A percentile compares a stretch with the other conserved stretches of the same genome.
These are phyloP conservation scores for Lophura swinhoii DNA, from an alignment of 2,797 vertebrate species.

Conservation along the genomic window DNA sequence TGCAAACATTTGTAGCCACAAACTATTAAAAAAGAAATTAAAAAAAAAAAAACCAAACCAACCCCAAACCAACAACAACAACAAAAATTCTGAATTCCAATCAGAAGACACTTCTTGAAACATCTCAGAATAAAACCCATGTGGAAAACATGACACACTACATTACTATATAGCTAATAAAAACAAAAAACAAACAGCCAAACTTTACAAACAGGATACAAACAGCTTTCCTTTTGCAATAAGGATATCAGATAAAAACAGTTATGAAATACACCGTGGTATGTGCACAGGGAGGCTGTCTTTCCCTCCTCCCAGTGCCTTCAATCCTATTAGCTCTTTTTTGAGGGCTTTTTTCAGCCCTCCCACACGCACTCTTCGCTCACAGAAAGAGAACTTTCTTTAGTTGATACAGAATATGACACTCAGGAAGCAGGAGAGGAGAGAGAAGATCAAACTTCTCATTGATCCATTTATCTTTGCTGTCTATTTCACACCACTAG, in stretches of 20 bases:
- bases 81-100: slow-evolving; percentile 22
- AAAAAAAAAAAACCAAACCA: neutral
- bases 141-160: slow-evolving; percentile 7
- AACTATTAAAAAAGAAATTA: neutral
- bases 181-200: neutral
- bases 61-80: neutral
- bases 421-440: neutral
- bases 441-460: neutral
- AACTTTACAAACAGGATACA: slow-evolving; percentile 59
- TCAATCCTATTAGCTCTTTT: neutral
- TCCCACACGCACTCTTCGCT: neutral
- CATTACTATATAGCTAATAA: slow-evolving; percentile 9
- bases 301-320: neutral
- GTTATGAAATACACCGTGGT: neutral
- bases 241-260: slow-evolving; percentile 47
- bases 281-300: neutral
- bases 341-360: neutral
- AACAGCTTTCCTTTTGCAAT: slow-evolving; percentile 53
- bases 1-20: slow-evolving; percentile 17
- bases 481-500: neutral
- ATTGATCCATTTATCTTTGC: neutral
- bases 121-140: slow-evolving; percentile 8
- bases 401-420: neutral
- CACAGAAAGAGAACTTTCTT: neutral
- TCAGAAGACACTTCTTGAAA: neutral